Conservation (phyloP, 1,140 invertebrate species). For the Paramacrobiotus metropolitanus region DNA sequence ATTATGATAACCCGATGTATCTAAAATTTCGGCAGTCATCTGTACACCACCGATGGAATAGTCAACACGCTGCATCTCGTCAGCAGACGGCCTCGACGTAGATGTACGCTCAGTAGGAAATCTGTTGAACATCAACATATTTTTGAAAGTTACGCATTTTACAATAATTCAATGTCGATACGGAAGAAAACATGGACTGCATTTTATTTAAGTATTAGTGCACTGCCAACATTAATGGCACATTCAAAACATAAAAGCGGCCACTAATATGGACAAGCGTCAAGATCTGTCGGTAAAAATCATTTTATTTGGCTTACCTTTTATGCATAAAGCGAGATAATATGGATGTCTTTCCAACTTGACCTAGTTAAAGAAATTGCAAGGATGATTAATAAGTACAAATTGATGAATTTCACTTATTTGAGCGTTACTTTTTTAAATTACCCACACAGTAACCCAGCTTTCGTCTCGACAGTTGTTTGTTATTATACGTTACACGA, state of each 20-base stretch:
- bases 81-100: too few species aligned
- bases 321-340: background rate
- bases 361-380: background rate
- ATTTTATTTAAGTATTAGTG: background rate
- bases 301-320: background rate
- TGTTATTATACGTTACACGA: background rate
- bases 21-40: constrained; percentile 20
- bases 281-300: too few species aligned
- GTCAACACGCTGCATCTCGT: background rate
- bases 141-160: too few species aligned
- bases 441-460: background rate
- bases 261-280: too few species aligned
- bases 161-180: background rate
- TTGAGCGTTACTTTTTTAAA: background rate
- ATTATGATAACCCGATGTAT: constrained; percentile 21
- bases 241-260: too few species aligned
- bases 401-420: background rate
- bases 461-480: background rate
- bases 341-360: constrained; percentile 2
- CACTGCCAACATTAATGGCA: background rate
- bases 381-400: background rate
- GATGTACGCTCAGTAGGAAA: too few species aligned
- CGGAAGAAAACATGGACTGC: background rate
- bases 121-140: too few species aligned
- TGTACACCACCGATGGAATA: background rate